These are phyloP conservation scores for Anas capensis DNA, from an alignment of 2,797 vertebrate species.

Conservation along the genomic window DNA sequence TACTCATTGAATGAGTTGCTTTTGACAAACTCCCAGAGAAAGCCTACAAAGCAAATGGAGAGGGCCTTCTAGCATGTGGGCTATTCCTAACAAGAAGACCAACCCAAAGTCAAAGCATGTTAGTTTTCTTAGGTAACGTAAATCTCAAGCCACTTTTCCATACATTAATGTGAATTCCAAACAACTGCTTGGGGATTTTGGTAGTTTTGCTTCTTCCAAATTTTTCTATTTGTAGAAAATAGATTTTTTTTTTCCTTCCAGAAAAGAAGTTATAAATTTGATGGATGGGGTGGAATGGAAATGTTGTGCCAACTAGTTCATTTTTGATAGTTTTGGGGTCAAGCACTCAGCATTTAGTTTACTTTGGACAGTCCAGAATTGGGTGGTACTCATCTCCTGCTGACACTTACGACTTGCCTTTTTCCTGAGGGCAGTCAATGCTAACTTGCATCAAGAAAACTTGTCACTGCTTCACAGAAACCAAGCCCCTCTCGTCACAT, in stretches of 20 bases:
- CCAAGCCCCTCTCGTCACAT: neutral
- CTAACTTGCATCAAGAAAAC: neutral
- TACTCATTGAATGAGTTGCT: neutral
- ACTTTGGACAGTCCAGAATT: neutral
- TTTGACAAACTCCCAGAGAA: neutral
- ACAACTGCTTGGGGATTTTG: neutral
- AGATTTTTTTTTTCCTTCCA: neutral
- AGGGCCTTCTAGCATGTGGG: neutral
- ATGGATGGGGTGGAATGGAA: neutral
- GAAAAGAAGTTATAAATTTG: neutral
- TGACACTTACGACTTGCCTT: neutral
- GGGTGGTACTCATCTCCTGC: neutral
- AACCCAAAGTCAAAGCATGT: neutral
- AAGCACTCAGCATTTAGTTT: neutral
- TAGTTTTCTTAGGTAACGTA: neutral
- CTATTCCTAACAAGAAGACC: neutral
- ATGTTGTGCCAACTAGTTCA: neutral
- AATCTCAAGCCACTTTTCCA: neutral
- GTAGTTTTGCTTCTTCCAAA: neutral
- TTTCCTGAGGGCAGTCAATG: neutral
- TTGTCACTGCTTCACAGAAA: neutral
- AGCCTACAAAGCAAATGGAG: neutral
- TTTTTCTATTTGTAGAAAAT: neutral
- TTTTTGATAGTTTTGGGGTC: neutral
- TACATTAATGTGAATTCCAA: neutral